A percentile compares a stretch with the other conserved stretches of the same genome.
Conservation (phyloP, 2,797 vertebrate species). For the Cheirogaleus major region DNA sequence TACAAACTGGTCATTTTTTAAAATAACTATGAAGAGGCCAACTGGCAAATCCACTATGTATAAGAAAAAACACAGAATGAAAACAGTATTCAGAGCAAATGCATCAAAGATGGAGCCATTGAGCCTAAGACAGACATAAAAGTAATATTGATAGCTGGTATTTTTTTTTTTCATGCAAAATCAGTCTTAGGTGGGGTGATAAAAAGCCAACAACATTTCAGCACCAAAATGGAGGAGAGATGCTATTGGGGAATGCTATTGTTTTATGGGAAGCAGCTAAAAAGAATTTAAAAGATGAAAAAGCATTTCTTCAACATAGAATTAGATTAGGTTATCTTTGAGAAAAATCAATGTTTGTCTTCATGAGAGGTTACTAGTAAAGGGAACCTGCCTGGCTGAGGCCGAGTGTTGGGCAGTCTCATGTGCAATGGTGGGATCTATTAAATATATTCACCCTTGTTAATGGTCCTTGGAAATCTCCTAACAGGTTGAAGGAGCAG, state of each 20-base stretch:
- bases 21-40: background rate
- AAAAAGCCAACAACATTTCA: background rate
- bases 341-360: background rate
- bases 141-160: background rate
- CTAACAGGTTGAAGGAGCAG: background rate
- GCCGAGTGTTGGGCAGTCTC: background rate
- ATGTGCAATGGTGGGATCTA: background rate
- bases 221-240: background rate
- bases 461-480: background rate
- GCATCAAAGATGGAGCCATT: background rate
- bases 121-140: background rate
- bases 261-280: background rate
- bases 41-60: background rate
- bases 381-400: background rate
- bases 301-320: too few relatives aligned
- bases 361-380: background rate
- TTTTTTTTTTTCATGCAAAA: background rate
- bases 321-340: background rate
- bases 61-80: background rate
- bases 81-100: background rate
- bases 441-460: background rate
- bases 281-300: background rate
- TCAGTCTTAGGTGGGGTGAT: background rate
- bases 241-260: background rate
- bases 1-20: background rate